Conservation (phyloP, 2,888 invertebrate genomes). For the Monochamus alternatus region DNA sequence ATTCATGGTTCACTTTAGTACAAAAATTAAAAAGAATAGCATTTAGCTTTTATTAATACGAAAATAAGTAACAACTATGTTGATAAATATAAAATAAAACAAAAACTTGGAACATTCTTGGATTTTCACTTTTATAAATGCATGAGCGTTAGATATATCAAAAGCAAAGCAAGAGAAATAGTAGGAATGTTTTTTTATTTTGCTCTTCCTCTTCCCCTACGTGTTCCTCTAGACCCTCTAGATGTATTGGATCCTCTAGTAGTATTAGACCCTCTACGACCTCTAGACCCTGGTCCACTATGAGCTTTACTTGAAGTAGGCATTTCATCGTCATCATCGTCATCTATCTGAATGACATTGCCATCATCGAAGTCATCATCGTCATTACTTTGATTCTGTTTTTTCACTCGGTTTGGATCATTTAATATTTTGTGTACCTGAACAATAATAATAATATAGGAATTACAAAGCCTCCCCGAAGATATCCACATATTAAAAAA, state of each 20-base stretch:
- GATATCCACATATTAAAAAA: not conserved
- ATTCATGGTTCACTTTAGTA: too few relatives aligned
- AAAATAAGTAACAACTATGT: too few relatives aligned
- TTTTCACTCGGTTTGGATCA: conserved; percentile 29
- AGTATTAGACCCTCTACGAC: conserved; percentile 19
- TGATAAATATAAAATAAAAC: too few relatives aligned
- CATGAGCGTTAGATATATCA: not conserved
- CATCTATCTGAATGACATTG: conserved; percentile 10
- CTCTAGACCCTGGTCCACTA: not conserved
- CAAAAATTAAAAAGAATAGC: too few relatives aligned
- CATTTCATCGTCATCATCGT: not conserved
- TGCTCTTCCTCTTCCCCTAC: conserved; percentile 21
- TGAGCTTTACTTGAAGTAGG: not conserved
- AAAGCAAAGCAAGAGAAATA: too few relatives aligned
- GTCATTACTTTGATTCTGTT: conserved; percentile 9
- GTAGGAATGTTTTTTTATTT: not conserved
- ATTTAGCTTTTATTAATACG: too few relatives aligned
- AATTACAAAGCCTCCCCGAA: not conserved
- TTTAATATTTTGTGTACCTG: conserved; percentile 17
- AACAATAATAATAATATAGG: not conserved
- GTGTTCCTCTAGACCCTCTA: too few relatives aligned
- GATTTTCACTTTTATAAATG: too few relatives aligned
- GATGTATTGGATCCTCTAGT: conserved; percentile 5
- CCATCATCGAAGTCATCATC: conserved; percentile 15
- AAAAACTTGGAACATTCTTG: too few relatives aligned